Evolutionary conservation across 2,888 invertebrate species (phyloP).

Genomic region (Clepsis dumicolana): DNA sequence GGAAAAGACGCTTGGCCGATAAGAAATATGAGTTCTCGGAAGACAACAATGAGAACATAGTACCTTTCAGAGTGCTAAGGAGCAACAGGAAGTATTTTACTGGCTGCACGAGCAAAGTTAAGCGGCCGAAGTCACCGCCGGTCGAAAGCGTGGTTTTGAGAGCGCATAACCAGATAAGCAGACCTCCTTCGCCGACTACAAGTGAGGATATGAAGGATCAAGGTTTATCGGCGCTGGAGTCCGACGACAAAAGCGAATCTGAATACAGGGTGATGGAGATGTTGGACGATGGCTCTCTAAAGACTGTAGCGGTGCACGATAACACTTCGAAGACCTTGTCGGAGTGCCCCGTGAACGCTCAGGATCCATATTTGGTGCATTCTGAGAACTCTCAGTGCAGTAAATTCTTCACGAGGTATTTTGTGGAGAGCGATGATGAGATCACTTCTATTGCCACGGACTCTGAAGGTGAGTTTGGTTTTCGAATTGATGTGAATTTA

Average conservation of each 20-base stretch:
- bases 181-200: conserved; percentile 68
- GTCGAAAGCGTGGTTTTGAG: conserved; percentile 77
- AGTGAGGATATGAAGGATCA: conserved; percentile 65
- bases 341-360: conserved; percentile 76
- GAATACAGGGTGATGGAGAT: conserved; percentile 83
- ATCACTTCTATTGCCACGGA: conserved; percentile 90
- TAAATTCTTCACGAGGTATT: conserved; percentile 88
- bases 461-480: conserved; percentile 87
- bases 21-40: conserved; percentile 97
- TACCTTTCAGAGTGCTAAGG: conserved; percentile 88
- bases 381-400: conserved; percentile 87
- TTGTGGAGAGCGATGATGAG: conserved; percentile 90
- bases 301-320: conserved; percentile 81
- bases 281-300: conserved; percentile 82
- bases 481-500: not conserved
- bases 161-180: conserved; percentile 79
- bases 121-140: conserved; percentile 76
- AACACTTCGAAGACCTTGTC: conserved; percentile 82
- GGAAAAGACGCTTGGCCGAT: conserved; percentile 94
- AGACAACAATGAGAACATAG: conserved; percentile 89
- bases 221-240: conserved; percentile 62
- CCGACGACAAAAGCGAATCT: conserved; percentile 77
- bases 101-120: conserved; percentile 69
- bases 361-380: conserved; percentile 82
- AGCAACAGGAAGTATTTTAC: conserved; percentile 84